phyloP scores from a whole-genome alignment of 2,113 vertebrate species.

The Muntiacus muntjak region DNA sequence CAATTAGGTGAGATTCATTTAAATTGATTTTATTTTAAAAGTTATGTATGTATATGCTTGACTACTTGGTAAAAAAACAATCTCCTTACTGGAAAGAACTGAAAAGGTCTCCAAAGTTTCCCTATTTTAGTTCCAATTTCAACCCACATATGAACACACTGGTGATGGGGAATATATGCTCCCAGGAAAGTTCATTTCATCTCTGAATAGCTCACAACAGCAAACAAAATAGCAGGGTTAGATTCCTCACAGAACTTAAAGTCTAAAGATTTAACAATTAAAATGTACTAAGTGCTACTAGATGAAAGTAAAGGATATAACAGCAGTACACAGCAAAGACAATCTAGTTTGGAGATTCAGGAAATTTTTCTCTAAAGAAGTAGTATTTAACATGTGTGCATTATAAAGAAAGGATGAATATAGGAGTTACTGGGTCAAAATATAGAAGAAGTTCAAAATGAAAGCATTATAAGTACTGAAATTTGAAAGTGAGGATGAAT shows the following conservation, averaged over 20 bases:
- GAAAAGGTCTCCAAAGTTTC: neutral
- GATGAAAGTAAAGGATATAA: neutral
- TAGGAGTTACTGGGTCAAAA: neutral
- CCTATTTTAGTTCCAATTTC: neutral
- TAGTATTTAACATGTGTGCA: neutral
- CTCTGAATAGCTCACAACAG: neutral
- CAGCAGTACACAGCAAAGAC: neutral
- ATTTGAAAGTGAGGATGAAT: neutral
- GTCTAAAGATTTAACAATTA: neutral
- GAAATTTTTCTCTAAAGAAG: neutral
- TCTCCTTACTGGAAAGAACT: neutral
- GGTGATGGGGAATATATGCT: neutral
- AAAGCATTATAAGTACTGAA: neutral
- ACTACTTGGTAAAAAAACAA: neutral
- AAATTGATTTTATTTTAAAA: constrained; percentile 17
- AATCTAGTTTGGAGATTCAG: neutral
- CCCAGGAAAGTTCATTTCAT: neutral
- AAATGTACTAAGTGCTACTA: neutral
- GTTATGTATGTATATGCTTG: neutral
- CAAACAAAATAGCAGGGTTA: neutral
- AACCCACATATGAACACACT: neutral
- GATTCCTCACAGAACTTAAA: neutral
- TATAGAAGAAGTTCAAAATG: neutral
- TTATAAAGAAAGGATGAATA: neutral
- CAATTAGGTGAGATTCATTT: neutral